Base-by-base conservation (phyloP, 1,140 invertebrate genomes). In the Leptinotarsa undecemlineata region DNA sequence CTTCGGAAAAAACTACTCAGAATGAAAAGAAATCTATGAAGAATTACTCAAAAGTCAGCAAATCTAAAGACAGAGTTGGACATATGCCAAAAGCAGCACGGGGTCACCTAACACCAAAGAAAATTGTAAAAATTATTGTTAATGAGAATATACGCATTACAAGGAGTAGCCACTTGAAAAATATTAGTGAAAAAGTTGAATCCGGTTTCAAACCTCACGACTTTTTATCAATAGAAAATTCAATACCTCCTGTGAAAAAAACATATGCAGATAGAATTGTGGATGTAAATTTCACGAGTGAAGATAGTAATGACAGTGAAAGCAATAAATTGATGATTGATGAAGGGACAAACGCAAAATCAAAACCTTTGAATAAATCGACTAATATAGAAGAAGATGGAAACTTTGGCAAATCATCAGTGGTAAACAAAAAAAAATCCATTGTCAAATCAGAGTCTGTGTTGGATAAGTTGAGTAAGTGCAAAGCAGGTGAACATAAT, bases 291-390 rank as follows among this genome's bases (percentile, higher is more conserved):
- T n/a, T 69, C 11, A 69, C 68, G 11, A 69, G 68, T 48, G 68
- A 69, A 69, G 68, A 69, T 14, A 69, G 68, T 23, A 69, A 69
- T n/a, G 68, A 69, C n/a, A 69, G 68, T 21, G 68, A 69, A n/a
- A 48, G 68, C 11, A 69, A 48, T 48, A 64, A 64, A 64, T 19
- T 69, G 33, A 20, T 69, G 68, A 69, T 69, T 19, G 68, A 69
- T 23, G 68, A 69, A 51, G 68, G 42, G 1, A 48, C 42, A 13
- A 21, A 23, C 19, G n/a, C 19, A 3, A 69, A 69, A 48, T 15
- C 63, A 15, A 64, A 13, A 64, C 20, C 20, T 15, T 20, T 19
- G 60, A 13, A 20, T 61, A 20, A 61, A 15, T n/a, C 2, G 20
- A 15, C 1, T 19, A 13, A 61, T 6, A 20, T 61, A n/a, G 60